Base-by-base conservation (phyloP, 2,797 vertebrate genomes). In the Morus bassanus region DNA sequence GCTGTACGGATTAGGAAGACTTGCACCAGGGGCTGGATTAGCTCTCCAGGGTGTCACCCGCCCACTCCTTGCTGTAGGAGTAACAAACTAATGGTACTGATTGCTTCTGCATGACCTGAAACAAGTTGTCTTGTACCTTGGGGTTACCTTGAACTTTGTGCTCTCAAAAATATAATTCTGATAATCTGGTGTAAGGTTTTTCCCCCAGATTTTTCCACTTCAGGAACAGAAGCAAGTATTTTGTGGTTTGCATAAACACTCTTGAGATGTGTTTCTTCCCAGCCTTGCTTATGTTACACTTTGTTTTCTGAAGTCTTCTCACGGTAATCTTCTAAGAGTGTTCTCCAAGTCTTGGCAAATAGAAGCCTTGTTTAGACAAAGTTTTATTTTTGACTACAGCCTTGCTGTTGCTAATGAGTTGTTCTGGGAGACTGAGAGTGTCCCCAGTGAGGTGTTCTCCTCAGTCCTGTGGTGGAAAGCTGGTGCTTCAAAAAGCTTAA, bases 391-490 rank as follows among this genome's bases (percentile, higher is more conserved):
- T 94, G 31, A 63, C 31, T 80, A 0, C n/a, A 75, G 57, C 35
- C n/a, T 83, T 80, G 39, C 48, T 79, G 85, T 35, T 73, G 56
- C 53, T 91, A 14, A 88, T 72, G 94, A 80, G 74, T 65, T 19
- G 13, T 57, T 85, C 19, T 46, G 80, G 70, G 70, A 91, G 64
- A 27, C 2, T 24, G 53, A 5, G 13, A 6, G 6, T 13, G 48
- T 43, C 70, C 70, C n/a, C n/a, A 17, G 59, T 46, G 88, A 88
- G 43, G 41, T 57, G 7, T 41, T 70, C 0, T 67, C 24, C 37
- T 81, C 14, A 39, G 11, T 67, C 37, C 60, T 2, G 2, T 35
- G 39, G 67, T 59, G 35, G 51, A 73, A 68, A 82, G n/a, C 24
- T 76, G 35, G 17, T 64, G 45, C 68, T 83, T 81, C 24, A 37